phyloP scores from a whole-genome alignment of 2,113 vertebrate genomes.

The Pseudorasbora parva region DNA sequence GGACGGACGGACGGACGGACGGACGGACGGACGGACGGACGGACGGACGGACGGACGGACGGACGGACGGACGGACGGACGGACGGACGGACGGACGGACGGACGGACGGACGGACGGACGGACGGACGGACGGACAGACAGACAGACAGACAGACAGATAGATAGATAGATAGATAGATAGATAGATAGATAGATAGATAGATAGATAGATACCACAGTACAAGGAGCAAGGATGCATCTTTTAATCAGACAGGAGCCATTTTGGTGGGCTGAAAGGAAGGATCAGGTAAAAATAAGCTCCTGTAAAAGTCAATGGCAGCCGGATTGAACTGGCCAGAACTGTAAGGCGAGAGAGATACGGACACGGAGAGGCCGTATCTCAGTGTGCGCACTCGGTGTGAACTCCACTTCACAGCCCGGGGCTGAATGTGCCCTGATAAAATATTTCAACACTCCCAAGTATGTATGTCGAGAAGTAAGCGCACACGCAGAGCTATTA shows the following conservation, averaged over 20 bases:
- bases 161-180: neutral
- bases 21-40: no score
- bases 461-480: constrained; percentile 44
- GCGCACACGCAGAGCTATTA: constrained; percentile 38
- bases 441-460: constrained; percentile 52
- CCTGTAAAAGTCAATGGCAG: constrained; percentile 12
- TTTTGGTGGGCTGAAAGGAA: neutral
- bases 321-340: constrained; percentile 19
- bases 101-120: no score
- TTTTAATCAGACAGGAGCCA: neutral
- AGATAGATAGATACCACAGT: neutral
- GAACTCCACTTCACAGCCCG: constrained; percentile 12
- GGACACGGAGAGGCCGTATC: neutral
- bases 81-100: no score
- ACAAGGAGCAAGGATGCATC: neutral
- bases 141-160: neutral
- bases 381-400: neutral
- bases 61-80: no score
- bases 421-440: constrained; percentile 41
- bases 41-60: no score
- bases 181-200: neutral
- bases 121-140: no score
- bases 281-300: constrained; percentile 30
- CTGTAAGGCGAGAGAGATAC: constrained; percentile 18
- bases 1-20: no score